A percentile compares a stretch with the other conserved stretches of the same genome.
phyloP scores from a whole-genome alignment of 2,797 vertebrate genomes.

The Platalea minor region DNA sequence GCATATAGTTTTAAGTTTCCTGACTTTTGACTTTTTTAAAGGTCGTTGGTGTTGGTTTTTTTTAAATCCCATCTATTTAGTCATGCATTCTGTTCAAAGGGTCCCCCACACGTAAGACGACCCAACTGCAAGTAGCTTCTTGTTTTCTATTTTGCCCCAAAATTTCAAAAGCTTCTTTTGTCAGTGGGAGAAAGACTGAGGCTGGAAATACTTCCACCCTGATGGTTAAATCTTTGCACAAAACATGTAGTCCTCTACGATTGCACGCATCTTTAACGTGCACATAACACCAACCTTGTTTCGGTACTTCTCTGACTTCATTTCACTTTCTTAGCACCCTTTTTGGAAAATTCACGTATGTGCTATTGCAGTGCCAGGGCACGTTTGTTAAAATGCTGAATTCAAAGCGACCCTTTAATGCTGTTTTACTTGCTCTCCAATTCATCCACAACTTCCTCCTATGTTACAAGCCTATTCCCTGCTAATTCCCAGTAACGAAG shows the following conservation, averaged over 20 bases:
- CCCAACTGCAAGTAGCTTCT: background rate
- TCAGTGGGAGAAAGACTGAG: background rate
- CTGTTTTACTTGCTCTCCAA: background rate
- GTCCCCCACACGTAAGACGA: background rate
- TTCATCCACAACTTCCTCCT: background rate
- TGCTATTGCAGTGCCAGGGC: background rate
- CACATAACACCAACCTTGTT: background rate
- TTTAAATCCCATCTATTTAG: background rate
- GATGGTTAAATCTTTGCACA: background rate
- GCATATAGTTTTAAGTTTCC: background rate
- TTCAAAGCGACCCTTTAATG: background rate
- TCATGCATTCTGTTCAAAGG: background rate
- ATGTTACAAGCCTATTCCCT: background rate
- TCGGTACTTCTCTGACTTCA: background rate
- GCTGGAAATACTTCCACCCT: background rate
- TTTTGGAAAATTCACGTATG: background rate
- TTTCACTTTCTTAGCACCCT: background rate
- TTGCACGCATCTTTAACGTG: background rate
- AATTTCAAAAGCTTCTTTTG: background rate
- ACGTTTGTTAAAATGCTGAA: background rate
- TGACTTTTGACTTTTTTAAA: background rate
- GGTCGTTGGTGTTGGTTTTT: background rate
- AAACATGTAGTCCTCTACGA: rapidly evolving
- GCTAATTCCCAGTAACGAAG: background rate
- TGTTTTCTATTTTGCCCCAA: background rate